These are phyloP conservation scores for Girardinichthys multiradiatus DNA, from an alignment of 2,113 vertebrate genomes.

Conservation along the genomic window DNA sequence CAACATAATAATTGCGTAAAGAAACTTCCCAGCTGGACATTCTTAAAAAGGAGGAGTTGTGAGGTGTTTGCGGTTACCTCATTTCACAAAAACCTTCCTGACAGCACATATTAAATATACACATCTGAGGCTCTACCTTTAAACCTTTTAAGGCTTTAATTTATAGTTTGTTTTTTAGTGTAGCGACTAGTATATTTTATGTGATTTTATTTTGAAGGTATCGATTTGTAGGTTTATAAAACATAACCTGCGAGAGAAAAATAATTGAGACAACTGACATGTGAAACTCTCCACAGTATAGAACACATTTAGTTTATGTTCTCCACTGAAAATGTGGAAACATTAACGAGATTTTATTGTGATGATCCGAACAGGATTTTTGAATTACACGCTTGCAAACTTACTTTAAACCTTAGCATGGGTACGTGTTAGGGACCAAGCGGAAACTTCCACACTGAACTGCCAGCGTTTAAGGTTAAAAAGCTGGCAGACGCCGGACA, in stretches of 20 bases:
- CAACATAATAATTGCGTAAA: background rate
- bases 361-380: conserved; percentile 21
- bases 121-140: background rate
- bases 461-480: background rate
- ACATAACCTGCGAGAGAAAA: background rate
- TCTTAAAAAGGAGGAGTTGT: background rate
- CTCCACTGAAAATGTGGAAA: background rate
- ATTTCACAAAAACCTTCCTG: background rate
- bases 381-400: accelerated
- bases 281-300: background rate
- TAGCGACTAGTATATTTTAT: background rate
- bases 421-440: conserved; percentile 51
- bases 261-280: too few species aligned
- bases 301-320: background rate
- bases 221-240: background rate
- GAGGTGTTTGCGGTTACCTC: background rate
- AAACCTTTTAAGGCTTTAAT: too few species aligned
- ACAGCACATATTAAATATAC: background rate
- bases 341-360: conserved; percentile 35
- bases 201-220: conserved; percentile 38
- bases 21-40: conserved; percentile 9
- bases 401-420: conserved; percentile 46
- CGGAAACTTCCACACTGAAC: background rate
- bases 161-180: too few species aligned
- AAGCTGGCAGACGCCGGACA: background rate